Conservation (phyloP, 2,888 invertebrate genomes). For the Drosophila heteroneura region DNA sequence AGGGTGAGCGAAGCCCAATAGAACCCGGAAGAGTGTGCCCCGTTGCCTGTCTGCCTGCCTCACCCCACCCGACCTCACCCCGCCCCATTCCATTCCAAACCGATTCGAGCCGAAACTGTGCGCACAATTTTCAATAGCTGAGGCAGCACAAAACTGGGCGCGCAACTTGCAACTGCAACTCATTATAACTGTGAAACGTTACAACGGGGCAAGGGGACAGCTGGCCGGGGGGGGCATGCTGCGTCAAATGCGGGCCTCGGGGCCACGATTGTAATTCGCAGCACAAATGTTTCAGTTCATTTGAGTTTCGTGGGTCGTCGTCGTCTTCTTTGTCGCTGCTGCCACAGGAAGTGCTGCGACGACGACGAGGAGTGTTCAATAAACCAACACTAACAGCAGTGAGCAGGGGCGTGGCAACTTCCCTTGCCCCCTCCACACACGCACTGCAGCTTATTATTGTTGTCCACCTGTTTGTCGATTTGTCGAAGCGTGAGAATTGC, state of each 20-base stretch:
- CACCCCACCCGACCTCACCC: background rate
- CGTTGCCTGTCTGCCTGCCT: constrained; percentile 9
- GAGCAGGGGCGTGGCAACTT: constrained; percentile 28
- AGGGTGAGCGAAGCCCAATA: constrained; percentile 16
- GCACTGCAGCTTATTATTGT: constrained; percentile 5
- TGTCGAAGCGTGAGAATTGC: constrained; percentile 44
- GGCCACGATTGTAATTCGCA: constrained; percentile 74
- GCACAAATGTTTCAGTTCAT: constrained; percentile 82
- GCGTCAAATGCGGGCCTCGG: constrained; percentile 57
- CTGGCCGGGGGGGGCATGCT: background rate
- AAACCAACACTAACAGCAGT: constrained; percentile 12
- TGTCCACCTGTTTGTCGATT: constrained; percentile 48
- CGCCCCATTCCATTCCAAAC: background rate
- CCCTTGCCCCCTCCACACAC: constrained; percentile 5
- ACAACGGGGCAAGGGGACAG: constrained; percentile 8
- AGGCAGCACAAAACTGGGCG: constrained; percentile 43
- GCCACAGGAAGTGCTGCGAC: constrained; percentile 69
- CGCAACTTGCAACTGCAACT: constrained; percentile 79
- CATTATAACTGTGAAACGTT: constrained; percentile 70
- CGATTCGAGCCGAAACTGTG: constrained; percentile 32
- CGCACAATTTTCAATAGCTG: constrained; percentile 62
- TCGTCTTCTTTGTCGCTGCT: constrained; percentile 25
- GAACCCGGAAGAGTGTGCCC: constrained; percentile 74
- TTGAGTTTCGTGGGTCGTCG: constrained; percentile 71
- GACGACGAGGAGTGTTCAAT: constrained; percentile 54